Evolutionary conservation across 2,888 invertebrate species (phyloP), one percentile per base, ranked within the genome.

Genomic region (Pantelozetes paolii): DNA sequence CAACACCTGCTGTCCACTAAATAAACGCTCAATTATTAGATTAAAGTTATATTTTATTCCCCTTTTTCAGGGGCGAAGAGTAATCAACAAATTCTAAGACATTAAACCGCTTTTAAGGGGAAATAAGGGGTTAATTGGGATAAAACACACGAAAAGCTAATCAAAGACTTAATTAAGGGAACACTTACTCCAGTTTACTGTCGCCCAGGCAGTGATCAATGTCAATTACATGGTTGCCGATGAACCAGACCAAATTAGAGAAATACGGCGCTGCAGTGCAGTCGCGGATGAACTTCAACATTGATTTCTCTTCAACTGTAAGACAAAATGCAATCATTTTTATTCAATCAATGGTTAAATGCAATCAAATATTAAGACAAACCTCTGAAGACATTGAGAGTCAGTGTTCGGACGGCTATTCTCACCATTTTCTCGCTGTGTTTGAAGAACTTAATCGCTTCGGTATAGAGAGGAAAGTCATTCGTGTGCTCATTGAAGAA

Each of bases 381-480:
- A 84, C 84, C 85, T 81, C 82, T 82, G 81, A 96, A 99, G 0
- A 99, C 97, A 84, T 99, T 99, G 57, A 99, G 86, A 0, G 98
- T 96, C 77, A 99, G 87, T 15, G 98, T 99, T 75, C 99, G 86
- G 18, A 99, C 99, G 2, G 99, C 99, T 79, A 99, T 99, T 69
- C 99, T 88, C 45, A 99, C 98, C 99, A 99, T 99, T 48, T 94
- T 92, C 84, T 99, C 99, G 0, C 93, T 90, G 83, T 99, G 98
- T 83, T 99, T 97, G 85, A 98, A 99, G 85, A 99, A 97, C 83
- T 98, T 98, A 76, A 99, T 95, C 45, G 97, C 97, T 85, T 99
- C 99, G 2, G 98, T 98, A 82, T 99, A 98, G 23, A 99, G 85
- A 8, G 99, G 98, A 84, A 99, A 99, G 83, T 99, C 99, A 84